Percentiles rank a stretch among this genome's conserved stretches.
These are phyloP conservation scores for Genyomyrus donnyi DNA, from an alignment of 2,113 vertebrate species.

Conservation along the genomic window DNA sequence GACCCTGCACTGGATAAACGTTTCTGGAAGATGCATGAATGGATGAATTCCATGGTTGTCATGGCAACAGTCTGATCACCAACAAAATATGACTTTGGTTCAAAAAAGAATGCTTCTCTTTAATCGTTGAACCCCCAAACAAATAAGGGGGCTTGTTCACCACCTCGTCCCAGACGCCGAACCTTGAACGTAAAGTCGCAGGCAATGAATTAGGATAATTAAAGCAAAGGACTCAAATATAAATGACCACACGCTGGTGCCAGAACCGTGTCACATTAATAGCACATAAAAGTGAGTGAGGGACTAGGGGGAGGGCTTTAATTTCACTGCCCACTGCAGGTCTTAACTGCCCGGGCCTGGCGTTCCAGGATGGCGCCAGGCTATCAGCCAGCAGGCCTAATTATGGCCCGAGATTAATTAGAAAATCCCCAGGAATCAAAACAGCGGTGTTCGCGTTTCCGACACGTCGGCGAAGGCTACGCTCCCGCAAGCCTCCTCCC, in stretches of 20 bases:
- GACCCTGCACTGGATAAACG: not conserved
- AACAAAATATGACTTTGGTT: not conserved
- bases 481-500: not conserved
- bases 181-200: not conserved
- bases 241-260: conserved; percentile 9
- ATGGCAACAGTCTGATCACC: not conserved
- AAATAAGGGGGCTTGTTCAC: not conserved
- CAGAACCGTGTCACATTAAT: conserved; percentile 22
- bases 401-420: conserved; percentile 24
- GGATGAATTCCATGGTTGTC: not conserved
- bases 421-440: conserved; percentile 24
- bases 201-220: conserved; percentile 14
- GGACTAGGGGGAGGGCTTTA: not conserved
- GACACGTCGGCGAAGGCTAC: conserved; percentile 12
- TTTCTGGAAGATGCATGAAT: not conserved
- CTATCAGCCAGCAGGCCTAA: conserved; percentile 20
- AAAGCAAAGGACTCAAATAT: conserved; percentile 6
- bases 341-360: not conserved
- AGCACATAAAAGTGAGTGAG: conserved; percentile 17
- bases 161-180: not conserved
- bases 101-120: not conserved
- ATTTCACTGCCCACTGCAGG: conserved; percentile 13
- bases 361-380: conserved; percentile 19
- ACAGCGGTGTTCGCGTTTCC: conserved; percentile 16
- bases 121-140: not conserved